These are phyloP conservation scores for Achroia grisella DNA, from an alignment of 1,140 invertebrate genomes.

Conservation along the genomic window DNA sequence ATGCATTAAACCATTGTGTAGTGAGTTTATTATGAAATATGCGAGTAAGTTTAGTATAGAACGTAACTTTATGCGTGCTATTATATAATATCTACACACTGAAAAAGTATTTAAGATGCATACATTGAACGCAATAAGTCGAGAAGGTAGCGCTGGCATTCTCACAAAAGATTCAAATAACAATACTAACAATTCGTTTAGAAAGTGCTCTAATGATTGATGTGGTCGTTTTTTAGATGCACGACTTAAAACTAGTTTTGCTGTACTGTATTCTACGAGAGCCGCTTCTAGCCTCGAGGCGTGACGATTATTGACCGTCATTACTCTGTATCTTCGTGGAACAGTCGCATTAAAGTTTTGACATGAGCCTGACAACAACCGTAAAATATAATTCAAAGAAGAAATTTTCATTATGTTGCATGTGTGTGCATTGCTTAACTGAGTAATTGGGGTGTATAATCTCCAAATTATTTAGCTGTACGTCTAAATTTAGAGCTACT, in stretches of 20 bases:
- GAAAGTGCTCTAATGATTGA: constrained; percentile 45
- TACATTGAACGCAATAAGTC: no score
- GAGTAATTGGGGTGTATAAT: no score
- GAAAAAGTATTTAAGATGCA: no score
- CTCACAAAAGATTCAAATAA: constrained; percentile 5
- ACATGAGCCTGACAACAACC: background rate
- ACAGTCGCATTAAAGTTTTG: constrained; percentile 2
- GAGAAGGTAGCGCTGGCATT: background rate
- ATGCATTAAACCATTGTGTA: no score
- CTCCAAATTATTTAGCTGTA: no score
- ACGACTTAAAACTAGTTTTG: constrained; percentile 36
- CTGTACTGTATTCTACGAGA: constrained; percentile 3
- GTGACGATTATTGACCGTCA: constrained; percentile 15
- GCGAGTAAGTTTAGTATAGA: no score
- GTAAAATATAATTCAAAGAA: constrained; percentile 1
- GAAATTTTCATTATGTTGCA: constrained; percentile 3
- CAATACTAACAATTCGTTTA: constrained; percentile 38
- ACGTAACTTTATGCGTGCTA: no score
- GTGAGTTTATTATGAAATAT: no score
- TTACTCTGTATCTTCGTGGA: constrained; percentile 3
- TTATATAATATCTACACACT: no score
- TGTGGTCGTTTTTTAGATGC: constrained; percentile 31
- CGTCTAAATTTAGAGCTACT: no score
- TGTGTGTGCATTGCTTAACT: background rate
- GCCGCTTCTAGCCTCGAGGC: constrained; percentile 10